These are phyloP conservation scores for Botia almorhae DNA, from an alignment of 2,797 vertebrate genomes.

Conservation along the genomic window DNA sequence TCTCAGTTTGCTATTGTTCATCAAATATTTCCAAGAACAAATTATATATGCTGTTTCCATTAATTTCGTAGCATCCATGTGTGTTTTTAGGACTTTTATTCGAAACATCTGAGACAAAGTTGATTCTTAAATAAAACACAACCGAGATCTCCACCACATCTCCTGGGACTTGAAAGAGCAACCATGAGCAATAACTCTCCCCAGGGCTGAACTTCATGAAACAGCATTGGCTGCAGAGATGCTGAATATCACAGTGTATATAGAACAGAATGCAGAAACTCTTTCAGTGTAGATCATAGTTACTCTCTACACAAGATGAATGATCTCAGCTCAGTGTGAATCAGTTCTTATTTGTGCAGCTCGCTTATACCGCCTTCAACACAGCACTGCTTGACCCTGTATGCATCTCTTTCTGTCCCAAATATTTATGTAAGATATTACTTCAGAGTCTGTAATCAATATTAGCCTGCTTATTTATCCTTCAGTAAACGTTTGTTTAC, in stretches of 20 bases:
- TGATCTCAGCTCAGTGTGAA: background rate
- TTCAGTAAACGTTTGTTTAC: constrained; percentile 34
- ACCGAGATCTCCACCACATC: background rate
- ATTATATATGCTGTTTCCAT: background rate
- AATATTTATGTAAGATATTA: constrained; percentile 35
- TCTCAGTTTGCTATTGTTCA: too few relatives aligned
- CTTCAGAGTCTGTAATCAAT: constrained; percentile 43
- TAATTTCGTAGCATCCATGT: background rate
- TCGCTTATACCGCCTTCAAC: background rate
- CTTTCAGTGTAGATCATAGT: background rate
- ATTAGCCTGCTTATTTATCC: constrained; percentile 35
- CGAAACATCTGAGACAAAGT: background rate
- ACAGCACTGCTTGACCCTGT: constrained; percentile 13
- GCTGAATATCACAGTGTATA: background rate
- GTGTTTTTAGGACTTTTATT: background rate
- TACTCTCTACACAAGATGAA: background rate
- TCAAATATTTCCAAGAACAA: too few relatives aligned
- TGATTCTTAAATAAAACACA: constrained; percentile 1
- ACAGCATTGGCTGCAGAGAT: background rate
- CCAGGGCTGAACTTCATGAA: background rate
- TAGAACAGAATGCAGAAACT: constrained; percentile 8
- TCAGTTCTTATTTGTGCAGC: constrained; percentile 30
- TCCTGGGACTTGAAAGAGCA: background rate
- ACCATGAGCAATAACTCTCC: background rate
- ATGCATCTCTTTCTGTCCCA: constrained; percentile 40